Evolutionary conservation across 2,797 vertebrate genomes (phyloP).

Genomic region (Mus minutoides): DNA sequence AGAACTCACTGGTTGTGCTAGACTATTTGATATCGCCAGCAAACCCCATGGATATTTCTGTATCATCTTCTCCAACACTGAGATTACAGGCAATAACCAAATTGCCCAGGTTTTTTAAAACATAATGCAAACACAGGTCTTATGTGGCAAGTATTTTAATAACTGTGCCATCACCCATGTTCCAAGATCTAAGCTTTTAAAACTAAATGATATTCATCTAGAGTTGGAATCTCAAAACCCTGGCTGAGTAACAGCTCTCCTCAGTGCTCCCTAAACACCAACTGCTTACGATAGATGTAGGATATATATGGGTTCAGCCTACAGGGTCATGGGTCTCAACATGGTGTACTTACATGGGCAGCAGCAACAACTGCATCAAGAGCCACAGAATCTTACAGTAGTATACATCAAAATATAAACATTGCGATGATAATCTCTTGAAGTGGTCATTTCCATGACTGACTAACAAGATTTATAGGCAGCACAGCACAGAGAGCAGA

Average conservation of each 20-base stretch:
- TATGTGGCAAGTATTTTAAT: background rate
- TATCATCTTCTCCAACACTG: background rate
- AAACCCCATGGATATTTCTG: background rate
- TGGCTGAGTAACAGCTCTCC: background rate
- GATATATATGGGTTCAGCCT: constrained; percentile 57
- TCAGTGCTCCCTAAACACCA: background rate
- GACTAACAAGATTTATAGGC: constrained; percentile 74
- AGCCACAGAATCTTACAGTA: background rate
- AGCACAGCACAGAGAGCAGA: constrained; percentile 74
- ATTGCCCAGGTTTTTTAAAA: background rate
- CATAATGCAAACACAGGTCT: background rate
- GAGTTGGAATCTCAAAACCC: constrained; percentile 22
- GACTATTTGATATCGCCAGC: background rate
- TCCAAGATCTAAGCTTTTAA: background rate
- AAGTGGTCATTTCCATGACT: constrained; percentile 78
- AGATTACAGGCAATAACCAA: background rate
- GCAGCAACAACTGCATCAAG: constrained; percentile 61
- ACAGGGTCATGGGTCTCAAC: constrained; percentile 29
- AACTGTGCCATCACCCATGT: background rate
- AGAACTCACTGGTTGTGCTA: background rate
- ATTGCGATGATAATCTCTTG: constrained; percentile 59
- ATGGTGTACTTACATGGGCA: background rate
- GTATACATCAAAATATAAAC: constrained; percentile 73
- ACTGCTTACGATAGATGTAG: constrained; percentile 42
- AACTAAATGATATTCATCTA: background rate